Evolutionary conservation across 2,113 vertebrate genomes (phyloP).

Genomic region (Todiramphus saurophagus): DNA sequence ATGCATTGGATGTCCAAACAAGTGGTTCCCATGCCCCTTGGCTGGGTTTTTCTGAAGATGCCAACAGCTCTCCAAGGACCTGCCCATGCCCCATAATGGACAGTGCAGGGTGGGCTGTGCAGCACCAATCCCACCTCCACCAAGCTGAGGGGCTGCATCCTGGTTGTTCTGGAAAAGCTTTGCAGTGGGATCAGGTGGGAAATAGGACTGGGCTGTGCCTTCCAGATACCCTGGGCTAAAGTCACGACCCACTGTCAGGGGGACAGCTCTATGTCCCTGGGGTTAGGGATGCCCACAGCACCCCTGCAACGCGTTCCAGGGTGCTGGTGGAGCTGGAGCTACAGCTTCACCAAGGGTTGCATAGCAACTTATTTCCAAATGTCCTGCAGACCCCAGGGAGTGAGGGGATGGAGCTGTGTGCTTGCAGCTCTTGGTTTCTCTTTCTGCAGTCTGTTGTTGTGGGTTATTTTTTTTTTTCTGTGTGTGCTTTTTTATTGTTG

Average conservation of each 20-base stretch:
- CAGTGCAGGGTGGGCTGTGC: background rate
- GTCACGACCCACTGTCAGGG: background rate
- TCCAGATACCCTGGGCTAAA: background rate
- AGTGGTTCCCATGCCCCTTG: background rate
- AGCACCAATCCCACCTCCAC: accelerated
- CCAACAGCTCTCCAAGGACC: background rate
- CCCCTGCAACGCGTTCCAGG: background rate
- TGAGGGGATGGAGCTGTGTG: accelerated
- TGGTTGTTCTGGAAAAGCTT: background rate
- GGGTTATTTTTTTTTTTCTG: no score
- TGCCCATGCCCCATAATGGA: accelerated
- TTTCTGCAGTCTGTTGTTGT: accelerated
- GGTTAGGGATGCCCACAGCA: background rate
- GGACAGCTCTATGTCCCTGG: background rate
- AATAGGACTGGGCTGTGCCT: background rate
- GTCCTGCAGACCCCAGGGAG: background rate
- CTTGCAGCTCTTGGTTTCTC: background rate
- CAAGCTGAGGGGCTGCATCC: accelerated
- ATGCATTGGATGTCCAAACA: background rate
- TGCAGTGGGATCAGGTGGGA: background rate
- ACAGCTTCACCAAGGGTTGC: background rate
- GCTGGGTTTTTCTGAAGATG: background rate
- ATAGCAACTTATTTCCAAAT: accelerated
- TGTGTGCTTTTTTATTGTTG: background rate
- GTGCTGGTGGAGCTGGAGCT: background rate